A percentile compares a stretch with the other conserved stretches of the same genome.
Conservation (phyloP, 2,888 invertebrate genomes). For the Caenorhabditis uteleia region DNA sequence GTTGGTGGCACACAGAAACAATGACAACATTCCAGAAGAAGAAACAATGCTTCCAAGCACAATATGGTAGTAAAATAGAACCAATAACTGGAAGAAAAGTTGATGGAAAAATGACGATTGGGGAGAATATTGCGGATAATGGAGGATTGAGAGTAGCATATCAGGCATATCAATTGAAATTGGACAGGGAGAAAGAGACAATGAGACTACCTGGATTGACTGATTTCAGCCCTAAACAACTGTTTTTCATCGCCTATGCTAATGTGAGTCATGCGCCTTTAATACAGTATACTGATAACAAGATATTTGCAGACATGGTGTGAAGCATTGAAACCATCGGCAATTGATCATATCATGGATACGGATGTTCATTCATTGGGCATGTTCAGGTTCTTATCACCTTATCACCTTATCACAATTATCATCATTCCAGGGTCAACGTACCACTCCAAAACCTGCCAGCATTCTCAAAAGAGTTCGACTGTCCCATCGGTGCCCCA, state of each 20-base stretch:
- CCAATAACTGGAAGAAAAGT: conserved; percentile 51
- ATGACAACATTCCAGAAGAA: conserved; percentile 57
- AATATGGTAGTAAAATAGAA: conserved; percentile 57
- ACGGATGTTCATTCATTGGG: conserved; percentile 59
- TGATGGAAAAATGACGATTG: conserved; percentile 61
- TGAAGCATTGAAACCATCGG: conserved; percentile 56
- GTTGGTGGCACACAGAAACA: conserved; percentile 62
- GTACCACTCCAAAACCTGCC: conserved; percentile 46
- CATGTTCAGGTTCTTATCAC: conserved; percentile 42
- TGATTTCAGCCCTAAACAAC: conserved; percentile 70
- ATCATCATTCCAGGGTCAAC: conserved; percentile 18
- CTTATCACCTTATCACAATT: too few relatives aligned
- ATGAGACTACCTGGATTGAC: conserved; percentile 68
- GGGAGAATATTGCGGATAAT: conserved; percentile 66
- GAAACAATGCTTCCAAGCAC: conserved; percentile 63
- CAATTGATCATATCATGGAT: conserved; percentile 59
- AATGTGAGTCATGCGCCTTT: conserved; percentile 41
- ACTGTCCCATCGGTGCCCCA: conserved; percentile 64
- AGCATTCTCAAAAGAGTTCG: conserved; percentile 67
- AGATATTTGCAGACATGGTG: conserved; percentile 61
- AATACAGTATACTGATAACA: neutral
- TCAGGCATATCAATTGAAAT: conserved; percentile 50
- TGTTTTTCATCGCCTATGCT: conserved; percentile 72
- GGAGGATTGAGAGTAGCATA: conserved; percentile 61
- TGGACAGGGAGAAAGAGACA: conserved; percentile 34